Evolutionary conservation across 2,888 invertebrate genomes (phyloP).

Genomic region (Stratiomys singularior): DNA sequence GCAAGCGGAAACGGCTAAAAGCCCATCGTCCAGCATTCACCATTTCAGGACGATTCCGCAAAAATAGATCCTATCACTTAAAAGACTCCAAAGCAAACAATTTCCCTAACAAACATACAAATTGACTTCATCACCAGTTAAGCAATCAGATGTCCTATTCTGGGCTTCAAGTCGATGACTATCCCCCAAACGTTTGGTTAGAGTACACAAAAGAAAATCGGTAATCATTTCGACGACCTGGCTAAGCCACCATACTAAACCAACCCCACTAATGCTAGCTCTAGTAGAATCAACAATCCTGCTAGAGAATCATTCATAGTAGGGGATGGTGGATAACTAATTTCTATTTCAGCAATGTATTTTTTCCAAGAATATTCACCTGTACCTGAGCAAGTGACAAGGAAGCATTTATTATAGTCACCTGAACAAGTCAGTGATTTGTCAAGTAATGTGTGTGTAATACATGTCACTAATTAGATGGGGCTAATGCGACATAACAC

Average conservation of each 20-base stretch:
- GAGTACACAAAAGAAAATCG: too few species aligned
- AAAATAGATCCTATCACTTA: not conserved
- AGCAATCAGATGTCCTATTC: not conserved
- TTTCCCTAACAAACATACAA: not conserved
- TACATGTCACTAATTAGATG: constrained; percentile 33
- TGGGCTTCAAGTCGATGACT: too few species aligned
- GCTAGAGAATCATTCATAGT: too few species aligned
- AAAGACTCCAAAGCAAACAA: not conserved
- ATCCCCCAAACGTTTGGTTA: too few species aligned
- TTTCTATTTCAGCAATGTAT: too few species aligned
- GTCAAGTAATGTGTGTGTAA: constrained; percentile 33
- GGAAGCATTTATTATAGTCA: constrained; percentile 24
- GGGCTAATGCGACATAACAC: not conserved
- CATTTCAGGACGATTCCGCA: not conserved
- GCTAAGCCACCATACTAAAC: too few species aligned
- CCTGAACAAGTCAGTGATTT: constrained; percentile 37
- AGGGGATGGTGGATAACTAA: too few species aligned
- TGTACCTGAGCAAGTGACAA: not conserved
- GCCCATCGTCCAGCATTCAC: too few species aligned
- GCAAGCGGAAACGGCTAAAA: too few species aligned
- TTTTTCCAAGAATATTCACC: not conserved
- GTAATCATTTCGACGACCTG: too few species aligned
- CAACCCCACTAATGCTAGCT: too few species aligned
- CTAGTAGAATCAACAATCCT: too few species aligned
- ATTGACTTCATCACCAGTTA: not conserved